Evolutionary conservation across 2,888 invertebrate genomes (phyloP), one percentile per base, ranked within the genome.

Genomic region (Crocallis elinguaria): DNA sequence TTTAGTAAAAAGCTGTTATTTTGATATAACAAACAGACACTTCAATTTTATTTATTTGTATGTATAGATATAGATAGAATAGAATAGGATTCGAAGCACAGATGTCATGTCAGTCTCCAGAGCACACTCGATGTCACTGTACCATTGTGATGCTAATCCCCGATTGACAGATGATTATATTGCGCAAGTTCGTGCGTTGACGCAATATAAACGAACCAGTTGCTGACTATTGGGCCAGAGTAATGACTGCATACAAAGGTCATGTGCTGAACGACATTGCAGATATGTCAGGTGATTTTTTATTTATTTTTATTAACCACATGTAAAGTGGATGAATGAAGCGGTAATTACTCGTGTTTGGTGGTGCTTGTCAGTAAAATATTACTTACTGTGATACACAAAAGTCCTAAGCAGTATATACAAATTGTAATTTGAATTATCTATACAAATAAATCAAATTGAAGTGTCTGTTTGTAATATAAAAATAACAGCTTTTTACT

Each of bases 101-200:
- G 29, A 29, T 45, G 45, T 38, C 43, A 43, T 45, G 45, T 38
- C 43, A 43, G 43, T 35, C 35, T 25, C 41, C 48, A 42, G 42
- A 42, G 51, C 49, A 46, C 56, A 50, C 49, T 61, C 67, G 73
- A 67, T 72, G 67, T 63, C 64, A 82, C 84, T 85, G 84, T 83
- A 70, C 79, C 65, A 85, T 88, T 88, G 88, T 88, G 68, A 86
- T 88, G 86, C 69, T 86, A 86, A 88, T 88, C 70, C 74, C 44
- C 77, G 79, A 86, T 84, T 85, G 87, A 84, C 85, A 84, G 82
- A 79, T 80, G 78, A 79, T 77, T 66, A 61, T 59, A 64, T 85
- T 84, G 78, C 76, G 78, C 79, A 82, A 82, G 64, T 53, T 61
- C 49, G 57, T 65, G 65, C 55, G 46, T 68, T 71, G 68, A 69